Conservation (phyloP, 2,113 vertebrate species). For the Trachemys scripta region DNA sequence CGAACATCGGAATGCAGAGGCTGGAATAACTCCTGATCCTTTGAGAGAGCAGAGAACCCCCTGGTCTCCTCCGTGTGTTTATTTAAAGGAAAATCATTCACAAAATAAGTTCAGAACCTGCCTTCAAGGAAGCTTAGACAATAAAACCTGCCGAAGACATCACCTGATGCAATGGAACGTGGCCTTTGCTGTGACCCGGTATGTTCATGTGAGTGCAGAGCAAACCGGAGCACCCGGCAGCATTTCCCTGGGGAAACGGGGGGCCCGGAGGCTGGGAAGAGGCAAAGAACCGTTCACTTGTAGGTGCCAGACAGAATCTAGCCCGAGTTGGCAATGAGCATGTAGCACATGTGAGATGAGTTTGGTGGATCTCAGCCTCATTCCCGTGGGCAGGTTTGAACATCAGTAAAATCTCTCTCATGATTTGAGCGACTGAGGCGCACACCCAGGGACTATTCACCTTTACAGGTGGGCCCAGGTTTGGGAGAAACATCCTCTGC, state of each 20-base stretch:
- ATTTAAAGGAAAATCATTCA: not conserved
- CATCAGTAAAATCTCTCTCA: not conserved
- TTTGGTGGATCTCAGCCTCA: not conserved
- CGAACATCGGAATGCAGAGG: not conserved
- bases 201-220: not conserved
- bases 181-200: not conserved
- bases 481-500: not conserved
- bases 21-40: not conserved
- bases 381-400: not conserved
- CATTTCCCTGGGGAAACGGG: not conserved
- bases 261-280: not conserved
- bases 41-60: not conserved
- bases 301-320: not conserved
- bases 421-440: not conserved
- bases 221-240: not conserved
- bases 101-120: not conserved
- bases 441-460: not conserved
- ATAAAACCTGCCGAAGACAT: not conserved
- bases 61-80: not conserved
- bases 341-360: not conserved
- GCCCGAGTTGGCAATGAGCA: not conserved
- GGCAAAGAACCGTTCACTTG: not conserved
- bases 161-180: not conserved
- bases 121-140: not conserved
- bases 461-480: not conserved